Percentiles rank a stretch among this genome's conserved stretches.
Conservation (phyloP, 2,797 vertebrate species). For the Megaceryle alcyon region DNA sequence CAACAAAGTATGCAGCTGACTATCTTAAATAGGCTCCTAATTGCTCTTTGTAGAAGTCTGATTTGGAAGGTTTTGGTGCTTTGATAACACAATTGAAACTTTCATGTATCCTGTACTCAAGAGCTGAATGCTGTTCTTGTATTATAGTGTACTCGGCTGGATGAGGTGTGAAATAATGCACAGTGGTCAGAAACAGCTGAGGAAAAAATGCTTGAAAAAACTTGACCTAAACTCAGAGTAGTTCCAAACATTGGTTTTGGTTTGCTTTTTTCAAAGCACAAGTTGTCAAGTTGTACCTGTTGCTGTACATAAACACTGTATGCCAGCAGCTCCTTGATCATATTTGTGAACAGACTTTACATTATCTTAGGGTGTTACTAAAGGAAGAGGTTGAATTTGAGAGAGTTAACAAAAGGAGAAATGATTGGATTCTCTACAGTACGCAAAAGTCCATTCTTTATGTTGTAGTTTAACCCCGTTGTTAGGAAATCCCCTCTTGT, state of each 20-base stretch:
- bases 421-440: neutral
- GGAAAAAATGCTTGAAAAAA: conserved; percentile 66
- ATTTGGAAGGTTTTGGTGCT: conserved; percentile 60
- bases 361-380: conserved; percentile 60
- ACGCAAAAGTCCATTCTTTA: conserved; percentile 41
- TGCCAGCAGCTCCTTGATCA: conserved; percentile 62
- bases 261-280: conserved; percentile 70
- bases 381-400: conserved; percentile 66
- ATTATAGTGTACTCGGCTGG: conserved; percentile 61
- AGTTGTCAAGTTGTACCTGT: conserved; percentile 68
- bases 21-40: conserved; percentile 58
- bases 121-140: conserved; percentile 72
- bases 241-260: conserved; percentile 40
- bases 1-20: neutral
- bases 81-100: conserved; percentile 53
- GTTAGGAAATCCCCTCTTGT: conserved; percentile 57
- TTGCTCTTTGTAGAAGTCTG: conserved; percentile 50
- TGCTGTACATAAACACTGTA: conserved; percentile 66
- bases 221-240: conserved; percentile 61
- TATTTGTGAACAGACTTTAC: conserved; percentile 64
- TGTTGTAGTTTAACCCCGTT: conserved; percentile 67
- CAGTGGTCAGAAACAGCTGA: conserved; percentile 67
- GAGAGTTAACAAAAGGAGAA: conserved; percentile 46
- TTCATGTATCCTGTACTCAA: conserved; percentile 69
- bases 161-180: conserved; percentile 64